Base-by-base conservation (phyloP, 1,140 invertebrate genomes). In the Centruroides vittatus region DNA sequence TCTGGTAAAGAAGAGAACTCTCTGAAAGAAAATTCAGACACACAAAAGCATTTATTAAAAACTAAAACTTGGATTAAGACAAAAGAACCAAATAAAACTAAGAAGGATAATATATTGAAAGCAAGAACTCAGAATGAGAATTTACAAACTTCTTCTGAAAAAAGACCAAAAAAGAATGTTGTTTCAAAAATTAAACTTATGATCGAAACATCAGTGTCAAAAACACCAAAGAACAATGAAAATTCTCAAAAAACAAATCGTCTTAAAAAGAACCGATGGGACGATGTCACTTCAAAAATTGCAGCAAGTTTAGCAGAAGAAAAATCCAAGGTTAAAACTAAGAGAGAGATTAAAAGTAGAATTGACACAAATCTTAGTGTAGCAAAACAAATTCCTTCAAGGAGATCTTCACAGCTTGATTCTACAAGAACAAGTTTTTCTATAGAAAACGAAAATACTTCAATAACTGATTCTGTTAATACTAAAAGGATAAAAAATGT, bases 241-340 rank as follows among this genome's bases (percentile, higher is more conserved):
- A 41, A 41, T 41, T 41, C 41, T 6, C 41, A 51, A 11, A 34
- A 6, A 13, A 47, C 23, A 10, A 34, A 34, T 5, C 58, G 53
- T 4, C 48, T 13, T 8, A 71, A 71, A 3, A 75, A 73, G 59
- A 74, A 71, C 63, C 72, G 74, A 61, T 75, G 74, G 74, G 72
- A 69, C 55, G 66, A 68, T 10, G 73, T 75, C 13, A 75, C 74
- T 70, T 73, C 70, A 8, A 69, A 74, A 57, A 74, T 75, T 36
- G 72, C 72, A 41, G 63, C 63, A 6, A 60, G 64, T 48, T 57
- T 64, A 13, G 62, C 61, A 11, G 66, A 67, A 57, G 69, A 70
- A 35, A 74, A 75, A 58, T 70, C 67, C n/a, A 65, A 63, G n/a
- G 61, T 63, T 0, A 73, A 73, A 53, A 64, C 71, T 3, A 74